Conservation (phyloP, 30 jellyfish, hydroid and myxozoan species). For the Morbakka virulenta region DNA sequence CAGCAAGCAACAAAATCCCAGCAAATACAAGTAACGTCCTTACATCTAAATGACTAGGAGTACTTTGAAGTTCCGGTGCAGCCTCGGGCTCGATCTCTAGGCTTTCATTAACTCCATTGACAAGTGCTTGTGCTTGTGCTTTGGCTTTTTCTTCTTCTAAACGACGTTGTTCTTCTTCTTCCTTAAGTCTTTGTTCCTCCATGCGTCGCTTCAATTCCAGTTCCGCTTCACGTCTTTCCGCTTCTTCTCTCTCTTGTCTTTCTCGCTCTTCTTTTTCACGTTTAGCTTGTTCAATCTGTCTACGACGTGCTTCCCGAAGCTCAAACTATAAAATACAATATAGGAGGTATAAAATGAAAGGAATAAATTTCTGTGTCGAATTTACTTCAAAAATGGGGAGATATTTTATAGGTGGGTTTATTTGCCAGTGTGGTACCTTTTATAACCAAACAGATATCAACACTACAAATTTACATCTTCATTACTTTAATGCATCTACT, state of each 20-base stretch:
- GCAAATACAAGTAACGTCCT: too few relatives aligned
- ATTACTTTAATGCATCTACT: too few relatives aligned
- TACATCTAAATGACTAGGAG: too few relatives aligned
- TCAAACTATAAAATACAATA: conserved; percentile 45
- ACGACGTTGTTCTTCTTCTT: conserved; percentile 68
- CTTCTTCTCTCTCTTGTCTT: conserved; percentile 86
- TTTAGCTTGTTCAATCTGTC: conserved; percentile 91
- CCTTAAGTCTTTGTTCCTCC: conserved; percentile 64
- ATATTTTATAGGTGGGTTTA: too few relatives aligned
- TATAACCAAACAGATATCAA: too few relatives aligned
- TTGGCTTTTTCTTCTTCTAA: too few relatives aligned
- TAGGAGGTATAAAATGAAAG: not conserved
- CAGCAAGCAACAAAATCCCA: too few relatives aligned
- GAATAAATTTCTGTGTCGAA: not conserved
- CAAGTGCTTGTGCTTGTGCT: conserved; percentile 41
- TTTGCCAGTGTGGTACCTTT: too few relatives aligned
- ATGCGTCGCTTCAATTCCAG: conserved; percentile 74
- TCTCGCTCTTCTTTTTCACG: conserved; percentile 90
- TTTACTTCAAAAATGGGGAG: not conserved
- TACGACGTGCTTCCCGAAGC: conserved; percentile 78
- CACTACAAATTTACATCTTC: too few relatives aligned
- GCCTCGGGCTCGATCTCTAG: conserved; percentile 54
- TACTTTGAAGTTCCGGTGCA: too few relatives aligned
- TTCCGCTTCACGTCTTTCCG: conserved; percentile 73
- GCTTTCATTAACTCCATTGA: conserved; percentile 48